These are phyloP conservation scores for Melitaea athalia DNA, from an alignment of 2,888 invertebrate species.

Conservation along the genomic window DNA sequence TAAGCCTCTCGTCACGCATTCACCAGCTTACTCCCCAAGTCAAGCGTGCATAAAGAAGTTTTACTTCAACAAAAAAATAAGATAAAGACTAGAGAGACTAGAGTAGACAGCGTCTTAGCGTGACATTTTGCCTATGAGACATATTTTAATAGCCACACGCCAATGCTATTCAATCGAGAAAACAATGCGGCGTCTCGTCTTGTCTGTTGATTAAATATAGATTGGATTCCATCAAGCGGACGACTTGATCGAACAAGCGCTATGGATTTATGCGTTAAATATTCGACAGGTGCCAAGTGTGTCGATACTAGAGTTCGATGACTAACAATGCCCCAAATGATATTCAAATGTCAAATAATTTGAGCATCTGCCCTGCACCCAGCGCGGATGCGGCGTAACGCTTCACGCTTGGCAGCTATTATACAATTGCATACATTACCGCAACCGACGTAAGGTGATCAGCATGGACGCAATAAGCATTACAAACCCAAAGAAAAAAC, in stretches of 20 bases:
- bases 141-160: slow-evolving; percentile 37
- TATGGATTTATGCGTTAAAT: slow-evolving; percentile 82
- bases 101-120: background rate
- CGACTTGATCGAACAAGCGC: slow-evolving; percentile 72
- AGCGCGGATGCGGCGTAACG: slow-evolving; percentile 41
- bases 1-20: too few species aligned
- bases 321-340: slow-evolving; percentile 82
- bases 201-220: slow-evolving; percentile 79
- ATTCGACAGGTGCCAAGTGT: slow-evolving; percentile 84
- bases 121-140: slow-evolving; percentile 11
- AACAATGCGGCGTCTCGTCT: slow-evolving; percentile 76
- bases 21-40: too few species aligned
- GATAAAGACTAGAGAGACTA: background rate
- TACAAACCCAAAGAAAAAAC: background rate
- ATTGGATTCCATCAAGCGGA: slow-evolving; percentile 77
- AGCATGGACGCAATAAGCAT: slow-evolving; percentile 18
- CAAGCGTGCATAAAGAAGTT: too few species aligned
- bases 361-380: slow-evolving; percentile 64
- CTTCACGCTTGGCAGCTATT: slow-evolving; percentile 41
- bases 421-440: slow-evolving; percentile 34
- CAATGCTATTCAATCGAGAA: slow-evolving; percentile 65
- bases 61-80: too few species aligned
- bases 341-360: slow-evolving; percentile 82
- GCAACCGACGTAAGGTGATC: slow-evolving; percentile 29
- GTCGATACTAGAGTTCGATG: slow-evolving; percentile 80